Evolutionary conservation across 2,888 invertebrate genomes (phyloP), one percentile per base, ranked within the genome.

Genomic region (Eupithecia abbreviata): DNA sequence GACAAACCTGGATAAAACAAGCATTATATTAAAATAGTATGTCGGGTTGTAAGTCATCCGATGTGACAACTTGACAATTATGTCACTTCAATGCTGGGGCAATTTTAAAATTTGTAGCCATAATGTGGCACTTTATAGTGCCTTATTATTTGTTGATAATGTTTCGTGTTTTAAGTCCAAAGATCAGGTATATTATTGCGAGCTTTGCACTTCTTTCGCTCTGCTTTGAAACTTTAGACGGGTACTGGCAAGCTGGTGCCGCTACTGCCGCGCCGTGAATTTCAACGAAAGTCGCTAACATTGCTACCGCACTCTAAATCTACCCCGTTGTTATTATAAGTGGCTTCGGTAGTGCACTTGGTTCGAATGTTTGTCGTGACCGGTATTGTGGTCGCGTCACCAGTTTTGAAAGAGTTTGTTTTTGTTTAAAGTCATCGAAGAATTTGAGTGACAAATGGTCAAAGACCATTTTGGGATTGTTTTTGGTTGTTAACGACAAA

Each of bases 261-360:
- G 58, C 18, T 7, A 7, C 45, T 7, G 12, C 49, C 49, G 49
- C 51, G 51, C 15, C 15, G 18, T 18, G 58, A 3, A 18, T 18
- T 18, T 10, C 10, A 7, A 30, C 30, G 12, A 62, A n/a, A 13
- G 76, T 78, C 76, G 76, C 69, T 12, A 42, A 42, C 7, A 9
- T 72, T n/a, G 49, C n/a, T 72, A 72, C 69, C 42, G 55, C 30
- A 18, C 74, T 76, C 74, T 78, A 78, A 76, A 67, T 77, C 72
- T 78, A 77, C 71, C 76, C 77, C 68, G 77, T 73, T 79, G 78
- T 78, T 82, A 81, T 82, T 78, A 79, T 78, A 81, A 82, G 80
- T 81, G 79, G 80, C 78, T 79, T 76, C 79, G 79, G 80, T 81
- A 82, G 81, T 80, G 79, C 82, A 80, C 81, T 82, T 75, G 77